Percentiles rank a stretch among this genome's conserved stretches.
phyloP scores from a whole-genome alignment of 1,140 invertebrate species.

The Leptopilina boulardi region DNA sequence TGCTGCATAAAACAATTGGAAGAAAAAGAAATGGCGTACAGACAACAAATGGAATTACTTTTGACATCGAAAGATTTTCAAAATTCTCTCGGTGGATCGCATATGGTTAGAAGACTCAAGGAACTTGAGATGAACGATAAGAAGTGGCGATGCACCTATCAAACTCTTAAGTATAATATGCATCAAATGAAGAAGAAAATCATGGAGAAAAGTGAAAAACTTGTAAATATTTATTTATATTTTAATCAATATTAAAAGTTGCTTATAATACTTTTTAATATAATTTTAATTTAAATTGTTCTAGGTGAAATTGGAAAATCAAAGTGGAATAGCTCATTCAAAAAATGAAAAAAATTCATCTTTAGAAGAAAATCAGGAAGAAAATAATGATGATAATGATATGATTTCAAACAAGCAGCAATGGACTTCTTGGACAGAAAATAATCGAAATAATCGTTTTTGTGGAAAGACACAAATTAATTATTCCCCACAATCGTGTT shows the following conservation, averaged over 20 bases:
- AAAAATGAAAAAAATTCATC: background rate
- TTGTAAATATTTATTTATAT: constrained; percentile 34
- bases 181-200: constrained; percentile 40
- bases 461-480: background rate
- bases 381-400: background rate
- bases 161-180: constrained; percentile 34
- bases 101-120: constrained; percentile 32
- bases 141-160: constrained; percentile 33
- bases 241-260: background rate
- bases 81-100: constrained; percentile 34
- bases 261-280: background rate
- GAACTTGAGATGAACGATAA: constrained; percentile 29
- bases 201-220: constrained; percentile 30
- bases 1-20: constrained; percentile 63
- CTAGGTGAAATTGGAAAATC: background rate
- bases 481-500: background rate
- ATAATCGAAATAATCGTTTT: background rate
- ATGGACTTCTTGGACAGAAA: background rate
- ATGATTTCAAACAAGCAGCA: background rate
- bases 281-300: background rate
- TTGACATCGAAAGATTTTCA: constrained; percentile 23
- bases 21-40: constrained; percentile 57
- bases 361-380: background rate
- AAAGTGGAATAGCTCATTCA: background rate
- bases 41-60: constrained; percentile 56